Evolutionary conservation across 2,888 invertebrate genomes (phyloP).

Genomic region (Pseudococcus jackbeardsleyi): DNA sequence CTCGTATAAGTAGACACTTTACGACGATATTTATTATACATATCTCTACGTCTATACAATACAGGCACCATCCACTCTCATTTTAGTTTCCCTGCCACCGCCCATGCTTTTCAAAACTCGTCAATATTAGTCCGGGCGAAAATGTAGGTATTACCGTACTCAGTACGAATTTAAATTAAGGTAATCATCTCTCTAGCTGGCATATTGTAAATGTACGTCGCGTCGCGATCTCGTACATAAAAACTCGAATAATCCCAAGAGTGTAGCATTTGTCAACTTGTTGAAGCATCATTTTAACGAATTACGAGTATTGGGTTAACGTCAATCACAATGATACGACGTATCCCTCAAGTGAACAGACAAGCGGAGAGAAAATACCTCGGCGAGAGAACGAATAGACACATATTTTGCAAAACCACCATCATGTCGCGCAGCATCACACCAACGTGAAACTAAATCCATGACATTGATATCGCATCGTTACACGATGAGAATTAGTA

Average conservation of each 20-base stretch:
- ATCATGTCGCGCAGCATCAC: neutral
- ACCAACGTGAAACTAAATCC: neutral
- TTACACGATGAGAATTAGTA: slow-evolving; percentile 15
- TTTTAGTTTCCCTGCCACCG: neutral
- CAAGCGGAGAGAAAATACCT: neutral
- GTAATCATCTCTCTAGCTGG: neutral
- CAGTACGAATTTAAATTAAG: neutral
- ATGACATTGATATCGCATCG: slow-evolving; percentile 20
- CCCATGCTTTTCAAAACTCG: neutral
- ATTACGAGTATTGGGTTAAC: slow-evolving; percentile 19
- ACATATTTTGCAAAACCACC: neutral
- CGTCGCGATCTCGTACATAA: neutral
- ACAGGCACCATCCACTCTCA: neutral
- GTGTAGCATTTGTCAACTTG: slow-evolving; percentile 14
- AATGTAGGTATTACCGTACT: neutral
- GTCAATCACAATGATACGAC: neutral
- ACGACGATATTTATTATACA: neutral
- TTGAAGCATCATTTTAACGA: slow-evolving; percentile 5
- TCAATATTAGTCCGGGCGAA: neutral
- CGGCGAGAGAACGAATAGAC: neutral
- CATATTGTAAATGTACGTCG: neutral
- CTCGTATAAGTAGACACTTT: neutral
- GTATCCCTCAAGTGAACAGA: neutral
- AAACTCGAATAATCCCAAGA: neutral
- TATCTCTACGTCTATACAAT: neutral